Evolutionary conservation across 2,797 vertebrate genomes (phyloP), one percentile per base, ranked within the genome.

Genomic region (Brachyalestes nurse): DNA sequence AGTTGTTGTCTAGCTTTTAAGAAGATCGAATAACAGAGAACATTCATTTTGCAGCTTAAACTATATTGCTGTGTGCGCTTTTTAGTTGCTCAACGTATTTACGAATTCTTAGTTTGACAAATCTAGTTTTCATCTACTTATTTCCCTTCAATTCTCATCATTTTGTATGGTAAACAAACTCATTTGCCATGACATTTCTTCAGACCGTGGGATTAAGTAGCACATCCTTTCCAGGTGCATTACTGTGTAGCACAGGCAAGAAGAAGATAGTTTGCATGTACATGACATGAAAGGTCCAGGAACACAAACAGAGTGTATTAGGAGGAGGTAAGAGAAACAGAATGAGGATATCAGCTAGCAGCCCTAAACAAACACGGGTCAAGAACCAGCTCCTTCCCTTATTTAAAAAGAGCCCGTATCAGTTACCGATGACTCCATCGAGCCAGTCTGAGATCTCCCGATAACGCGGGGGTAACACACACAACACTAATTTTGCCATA

Each of bases 391-490:
- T 61, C 60, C 58, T 28, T 28, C 60, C 60, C n/a, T 61, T 23
- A 61, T 61, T 28, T 61, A 61, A 7, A 61, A 61, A 12, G n/a
- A 23, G 60, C 60, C 13, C 1, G 23, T 61, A 61, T 61, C 60
- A 16, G 25, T 61, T 21, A 61, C 60, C 6, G 58, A 61, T 61
- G 58, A 25, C 58, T 61, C 76, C 45, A 82, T 53, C 77, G 75
- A 1, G 1, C 74, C 42, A 5, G 53, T 84, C 82, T 86, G 7
- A 28, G 81, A 84, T 88, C 87, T 80, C 79, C 82, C 60, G 80
- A 86, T 85, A 82, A 80, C 83, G 83, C 82, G 21, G 82, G 60
- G 49, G 10, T 16, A 81, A 84, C 87, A 78, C 34, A 1, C 12
- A n/a, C 57, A n/a, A 28, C 28, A 28, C 28, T 28, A 28, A 28